Evolutionary conservation across 2,888 invertebrate genomes (phyloP).

Genomic region (Aethes cnicana): DNA sequence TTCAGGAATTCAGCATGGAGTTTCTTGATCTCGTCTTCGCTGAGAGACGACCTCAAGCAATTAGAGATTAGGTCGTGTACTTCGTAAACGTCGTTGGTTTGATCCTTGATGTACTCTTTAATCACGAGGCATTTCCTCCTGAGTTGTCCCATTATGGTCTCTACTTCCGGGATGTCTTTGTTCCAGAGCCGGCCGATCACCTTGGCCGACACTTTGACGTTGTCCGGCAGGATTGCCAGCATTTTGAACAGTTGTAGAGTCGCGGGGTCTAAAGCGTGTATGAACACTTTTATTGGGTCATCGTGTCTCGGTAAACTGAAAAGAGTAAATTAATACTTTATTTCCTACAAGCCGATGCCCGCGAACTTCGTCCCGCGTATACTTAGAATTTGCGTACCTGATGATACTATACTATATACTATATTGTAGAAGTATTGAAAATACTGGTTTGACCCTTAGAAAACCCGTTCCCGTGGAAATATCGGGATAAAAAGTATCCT

Average conservation of each 20-base stretch:
- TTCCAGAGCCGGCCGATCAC: slow-evolving; percentile 75
- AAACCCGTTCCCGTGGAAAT: too few species aligned
- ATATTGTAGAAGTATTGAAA: too few species aligned
- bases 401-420: too few species aligned
- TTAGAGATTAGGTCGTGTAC: slow-evolving; percentile 86
- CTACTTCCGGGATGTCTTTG: slow-evolving; percentile 70
- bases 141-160: slow-evolving; percentile 84
- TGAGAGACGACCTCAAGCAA: slow-evolving; percentile 79
- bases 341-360: too few species aligned
- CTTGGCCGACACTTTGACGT: slow-evolving; percentile 85
- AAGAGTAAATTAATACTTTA: too few species aligned
- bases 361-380: too few species aligned
- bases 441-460: too few species aligned
- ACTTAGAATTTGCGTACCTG: too few species aligned
- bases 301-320: slow-evolving; percentile 57
- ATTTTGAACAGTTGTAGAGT: slow-evolving; percentile 81
- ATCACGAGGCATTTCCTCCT: slow-evolving; percentile 86
- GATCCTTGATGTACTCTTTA: slow-evolving; percentile 83
- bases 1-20: slow-evolving; percentile 83
- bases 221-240: slow-evolving; percentile 86
- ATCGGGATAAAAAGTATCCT: too few species aligned
- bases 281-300: slow-evolving; percentile 81
- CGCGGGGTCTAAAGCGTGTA: slow-evolving; percentile 78
- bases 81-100: slow-evolving; percentile 85
- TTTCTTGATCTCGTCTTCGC: slow-evolving; percentile 62